These are phyloP conservation scores for Sorex maritimensis DNA, from an alignment of 2,797 vertebrate genomes.

Conservation along the genomic window DNA sequence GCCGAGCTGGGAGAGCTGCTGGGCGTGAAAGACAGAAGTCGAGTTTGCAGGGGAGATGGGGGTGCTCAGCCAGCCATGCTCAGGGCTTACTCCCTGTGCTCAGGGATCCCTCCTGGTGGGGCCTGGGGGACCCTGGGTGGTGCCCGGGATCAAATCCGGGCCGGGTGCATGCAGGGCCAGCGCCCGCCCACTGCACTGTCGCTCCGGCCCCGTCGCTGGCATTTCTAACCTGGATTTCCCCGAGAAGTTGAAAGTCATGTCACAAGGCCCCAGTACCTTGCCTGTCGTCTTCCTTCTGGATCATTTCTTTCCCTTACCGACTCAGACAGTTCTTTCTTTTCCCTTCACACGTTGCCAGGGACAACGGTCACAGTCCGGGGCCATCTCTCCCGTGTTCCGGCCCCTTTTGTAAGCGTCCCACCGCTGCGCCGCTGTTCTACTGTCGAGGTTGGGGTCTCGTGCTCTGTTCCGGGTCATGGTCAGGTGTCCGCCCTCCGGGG, in stretches of 20 bases:
- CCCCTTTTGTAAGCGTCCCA: not conserved
- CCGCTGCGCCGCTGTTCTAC: not conserved
- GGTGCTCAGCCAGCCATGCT: too few relatives aligned
- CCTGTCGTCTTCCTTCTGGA: not conserved
- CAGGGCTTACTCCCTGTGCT: too few relatives aligned
- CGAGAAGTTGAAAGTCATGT: not conserved
- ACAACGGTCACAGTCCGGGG: not conserved
- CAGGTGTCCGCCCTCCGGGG: not conserved
- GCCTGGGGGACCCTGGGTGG: too few relatives aligned
- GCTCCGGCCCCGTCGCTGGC: too few relatives aligned
- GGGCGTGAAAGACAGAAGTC: too few relatives aligned
- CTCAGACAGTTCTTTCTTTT: slow-evolving; percentile 19
- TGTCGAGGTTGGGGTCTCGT: not conserved
- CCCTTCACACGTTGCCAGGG: not conserved
- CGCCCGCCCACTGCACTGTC: too few relatives aligned
- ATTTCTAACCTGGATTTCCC: slow-evolving; percentile 40
- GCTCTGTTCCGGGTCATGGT: not conserved
- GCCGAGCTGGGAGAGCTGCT: too few relatives aligned
- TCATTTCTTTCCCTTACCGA: slow-evolving; percentile 12
- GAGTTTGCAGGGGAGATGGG: too few relatives aligned
- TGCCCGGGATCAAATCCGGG: too few relatives aligned
- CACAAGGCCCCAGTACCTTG: not conserved
- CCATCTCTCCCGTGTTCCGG: not conserved
- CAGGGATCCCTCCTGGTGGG: too few relatives aligned
- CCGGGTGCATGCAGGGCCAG: too few relatives aligned